Conservation (phyloP, 2,113 vertebrate species). For the Platichthys flesus region DNA sequence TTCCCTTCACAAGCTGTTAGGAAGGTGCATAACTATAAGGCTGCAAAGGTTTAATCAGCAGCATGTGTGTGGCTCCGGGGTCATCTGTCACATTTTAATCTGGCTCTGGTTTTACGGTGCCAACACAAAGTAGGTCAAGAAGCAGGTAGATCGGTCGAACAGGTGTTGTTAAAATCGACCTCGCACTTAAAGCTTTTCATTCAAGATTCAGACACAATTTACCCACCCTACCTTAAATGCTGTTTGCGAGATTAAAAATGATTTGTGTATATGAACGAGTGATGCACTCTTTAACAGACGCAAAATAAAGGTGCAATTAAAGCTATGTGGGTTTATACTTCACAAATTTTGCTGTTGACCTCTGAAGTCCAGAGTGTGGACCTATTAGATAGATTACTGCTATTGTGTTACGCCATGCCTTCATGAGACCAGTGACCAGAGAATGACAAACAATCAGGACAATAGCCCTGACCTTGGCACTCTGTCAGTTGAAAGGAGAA, state of each 20-base stretch:
- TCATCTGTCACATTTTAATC: conserved; percentile 42
- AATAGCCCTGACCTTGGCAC: conserved; percentile 71
- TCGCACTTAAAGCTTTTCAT: no score
- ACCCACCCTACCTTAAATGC: no score
- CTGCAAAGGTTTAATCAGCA: conserved; percentile 35
- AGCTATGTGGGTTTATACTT: conserved; percentile 14
- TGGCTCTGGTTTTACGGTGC: background rate
- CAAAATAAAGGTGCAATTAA: conserved; percentile 7
- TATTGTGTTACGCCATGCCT: conserved; percentile 52
- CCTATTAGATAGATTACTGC: conserved; percentile 66
- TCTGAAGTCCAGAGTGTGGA: conserved; percentile 30
- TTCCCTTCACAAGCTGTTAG: conserved; percentile 21
- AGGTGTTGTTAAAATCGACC: no score
- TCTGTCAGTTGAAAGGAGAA: conserved; percentile 56
- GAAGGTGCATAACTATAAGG: conserved; percentile 24
- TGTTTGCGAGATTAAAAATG: no score
- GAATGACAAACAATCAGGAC: conserved; percentile 59
- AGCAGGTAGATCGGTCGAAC: no score
- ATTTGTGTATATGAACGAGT: background rate
- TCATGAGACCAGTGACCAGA: conserved; percentile 56
- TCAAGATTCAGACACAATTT: no score
- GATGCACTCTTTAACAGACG: background rate
- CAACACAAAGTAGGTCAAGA: no score
- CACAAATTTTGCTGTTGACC: conserved; percentile 19
- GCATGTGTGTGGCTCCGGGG: conserved; percentile 3